Evolutionary conservation across 2,888 invertebrate genomes (phyloP).

Genomic region (Melipona beecheii): DNA sequence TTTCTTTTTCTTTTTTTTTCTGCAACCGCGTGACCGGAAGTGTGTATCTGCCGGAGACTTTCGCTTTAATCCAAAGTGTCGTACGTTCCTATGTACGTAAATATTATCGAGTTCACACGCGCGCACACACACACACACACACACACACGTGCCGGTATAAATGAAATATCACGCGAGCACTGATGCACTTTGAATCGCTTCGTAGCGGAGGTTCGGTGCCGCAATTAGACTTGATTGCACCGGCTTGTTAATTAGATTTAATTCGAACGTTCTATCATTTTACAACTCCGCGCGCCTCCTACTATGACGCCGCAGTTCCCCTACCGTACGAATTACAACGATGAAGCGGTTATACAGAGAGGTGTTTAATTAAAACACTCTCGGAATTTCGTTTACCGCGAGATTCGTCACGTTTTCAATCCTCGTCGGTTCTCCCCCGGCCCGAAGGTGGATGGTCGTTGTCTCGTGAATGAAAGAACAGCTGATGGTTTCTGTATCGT

Average conservation of each 20-base stretch:
- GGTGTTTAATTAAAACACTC: not conserved
- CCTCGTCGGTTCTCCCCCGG: not conserved
- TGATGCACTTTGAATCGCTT: constrained; percentile 16
- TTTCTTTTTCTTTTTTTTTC: no score
- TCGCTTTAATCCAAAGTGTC: not conserved
- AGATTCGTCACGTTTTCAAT: not conserved
- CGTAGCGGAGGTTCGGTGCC: constrained; percentile 39
- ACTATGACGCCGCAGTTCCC: no score
- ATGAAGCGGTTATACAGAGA: not conserved
- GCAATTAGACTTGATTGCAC: constrained; percentile 58
- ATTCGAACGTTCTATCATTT: constrained; percentile 48
- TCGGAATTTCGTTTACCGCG: not conserved
- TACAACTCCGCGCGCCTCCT: not conserved
- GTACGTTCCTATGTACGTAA: not conserved
- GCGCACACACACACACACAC: no score
- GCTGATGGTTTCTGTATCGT: constrained; percentile 36
- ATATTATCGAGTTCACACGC: not conserved
- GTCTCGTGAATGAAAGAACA: constrained; percentile 15
- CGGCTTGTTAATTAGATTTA: constrained; percentile 54
- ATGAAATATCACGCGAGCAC: not conserved
- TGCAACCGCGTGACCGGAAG: not conserved
- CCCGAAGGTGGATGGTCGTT: no score
- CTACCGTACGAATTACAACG: not conserved
- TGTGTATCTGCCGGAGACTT: not conserved
- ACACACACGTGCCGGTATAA: not conserved